Percentiles rank a stretch among this genome's conserved stretches.
Conservation (phyloP, 1,140 invertebrate species). For the Drosophila baimaii region DNA sequence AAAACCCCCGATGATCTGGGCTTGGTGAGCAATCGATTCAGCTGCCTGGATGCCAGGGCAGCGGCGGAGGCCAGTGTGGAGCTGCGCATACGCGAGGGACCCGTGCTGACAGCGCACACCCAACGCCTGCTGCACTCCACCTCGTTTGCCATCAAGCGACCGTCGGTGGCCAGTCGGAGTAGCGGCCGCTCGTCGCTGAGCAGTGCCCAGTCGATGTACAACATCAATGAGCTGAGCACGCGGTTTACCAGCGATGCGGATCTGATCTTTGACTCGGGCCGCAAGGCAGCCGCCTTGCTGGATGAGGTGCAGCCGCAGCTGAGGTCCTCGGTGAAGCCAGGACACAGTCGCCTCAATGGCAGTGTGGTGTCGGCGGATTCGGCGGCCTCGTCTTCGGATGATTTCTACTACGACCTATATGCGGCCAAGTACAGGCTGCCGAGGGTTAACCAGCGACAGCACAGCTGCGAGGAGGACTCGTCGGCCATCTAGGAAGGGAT, state of each 20-base stretch:
- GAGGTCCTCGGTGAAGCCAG: conserved; percentile 65
- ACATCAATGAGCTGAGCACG: conserved; percentile 72
- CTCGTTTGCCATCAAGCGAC: conserved; percentile 80
- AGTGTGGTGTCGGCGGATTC: conserved; percentile 38
- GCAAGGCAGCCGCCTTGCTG: conserved; percentile 70
- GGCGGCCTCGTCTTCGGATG: conserved; percentile 42
- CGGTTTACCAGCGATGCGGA: conserved; percentile 66
- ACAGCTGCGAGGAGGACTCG: conserved; percentile 64
- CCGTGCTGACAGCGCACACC: conserved; percentile 58
- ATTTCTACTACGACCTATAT: conserved; percentile 71
- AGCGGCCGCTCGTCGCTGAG: conserved; percentile 72
- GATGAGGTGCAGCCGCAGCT: conserved; percentile 74
- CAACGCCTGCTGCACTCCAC: conserved; percentile 75
- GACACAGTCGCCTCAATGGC: conserved; percentile 38
- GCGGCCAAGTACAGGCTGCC: conserved; percentile 66
- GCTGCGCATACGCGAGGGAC: conserved; percentile 67
- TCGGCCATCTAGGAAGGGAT: conserved; percentile 38
- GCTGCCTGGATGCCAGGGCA: conserved; percentile 34
- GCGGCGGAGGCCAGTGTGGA: conserved; percentile 35
- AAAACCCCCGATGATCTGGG: conserved; percentile 63
- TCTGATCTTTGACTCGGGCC: conserved; percentile 65
- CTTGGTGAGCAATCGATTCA: conserved; percentile 66
- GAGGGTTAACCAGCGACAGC: conserved; percentile 59
- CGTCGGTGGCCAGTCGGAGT: conserved; percentile 69
- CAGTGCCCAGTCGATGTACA: conserved; percentile 76